Conservation (phyloP, 1,140 invertebrate species). For the Drosophila melanica region DNA sequence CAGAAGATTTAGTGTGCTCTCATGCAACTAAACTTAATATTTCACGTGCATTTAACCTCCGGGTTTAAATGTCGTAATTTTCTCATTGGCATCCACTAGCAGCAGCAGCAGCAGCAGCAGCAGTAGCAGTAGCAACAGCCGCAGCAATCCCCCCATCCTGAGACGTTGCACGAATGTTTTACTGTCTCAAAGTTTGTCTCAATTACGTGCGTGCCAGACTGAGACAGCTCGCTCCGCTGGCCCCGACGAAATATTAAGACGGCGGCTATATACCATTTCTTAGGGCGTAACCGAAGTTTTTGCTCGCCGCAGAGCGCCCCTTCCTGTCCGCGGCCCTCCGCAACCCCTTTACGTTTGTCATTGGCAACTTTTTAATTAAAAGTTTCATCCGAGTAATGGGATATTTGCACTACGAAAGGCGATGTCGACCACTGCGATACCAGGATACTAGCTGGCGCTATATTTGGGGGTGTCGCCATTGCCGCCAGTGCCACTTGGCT, state of each 20-base stretch:
- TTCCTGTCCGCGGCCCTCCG: background rate
- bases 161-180: slow-evolving; percentile 69
- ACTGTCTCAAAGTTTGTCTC: slow-evolving; percentile 80
- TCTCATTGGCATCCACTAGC: slow-evolving; percentile 64
- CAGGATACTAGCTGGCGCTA: slow-evolving; percentile 56
- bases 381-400: slow-evolving; percentile 81
- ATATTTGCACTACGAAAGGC: slow-evolving; percentile 81
- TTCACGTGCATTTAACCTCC: slow-evolving; percentile 80
- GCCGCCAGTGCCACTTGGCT: slow-evolving; percentile 21
- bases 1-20: slow-evolving; percentile 76
- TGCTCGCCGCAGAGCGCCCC: slow-evolving; percentile 8
- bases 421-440: slow-evolving; percentile 59
- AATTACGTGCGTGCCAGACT: slow-evolving; percentile 79
- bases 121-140: background rate
- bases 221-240: slow-evolving; percentile 48
- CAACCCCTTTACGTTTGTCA: slow-evolving; percentile 63
- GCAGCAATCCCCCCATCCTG: background rate
- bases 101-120: slow-evolving; percentile 1
- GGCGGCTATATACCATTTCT: slow-evolving; percentile 47
- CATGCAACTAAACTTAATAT: slow-evolving; percentile 80
- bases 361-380: slow-evolving; percentile 82
- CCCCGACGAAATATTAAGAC: slow-evolving; percentile 67
- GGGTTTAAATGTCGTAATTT: slow-evolving; percentile 81
- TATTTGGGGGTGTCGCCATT: slow-evolving; percentile 66
- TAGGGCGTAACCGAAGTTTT: slow-evolving; percentile 24